Percentiles rank a stretch among this genome's conserved stretches.
phyloP scores from a whole-genome alignment of 1,140 invertebrate species.

The Cydia amplana region DNA sequence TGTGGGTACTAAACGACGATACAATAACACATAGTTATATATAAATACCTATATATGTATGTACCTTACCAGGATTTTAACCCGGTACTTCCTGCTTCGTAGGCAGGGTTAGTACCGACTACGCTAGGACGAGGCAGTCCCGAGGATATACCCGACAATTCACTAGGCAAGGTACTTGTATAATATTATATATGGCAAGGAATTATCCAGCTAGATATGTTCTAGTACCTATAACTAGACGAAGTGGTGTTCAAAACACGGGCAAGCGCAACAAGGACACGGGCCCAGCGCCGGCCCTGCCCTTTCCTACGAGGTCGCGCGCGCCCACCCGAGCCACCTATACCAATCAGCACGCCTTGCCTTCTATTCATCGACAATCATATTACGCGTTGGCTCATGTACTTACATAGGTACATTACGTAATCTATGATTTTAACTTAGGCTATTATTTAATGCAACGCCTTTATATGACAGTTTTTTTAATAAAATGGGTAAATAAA shows the following conservation, averaged over 20 bases:
- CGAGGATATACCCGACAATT: too few species aligned
- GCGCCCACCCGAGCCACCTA: constrained; percentile 27
- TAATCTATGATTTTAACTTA: neutral
- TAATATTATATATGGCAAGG: too few species aligned
- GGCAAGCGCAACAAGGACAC: constrained; percentile 13
- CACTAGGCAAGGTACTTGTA: too few species aligned
- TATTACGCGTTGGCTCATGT: neutral
- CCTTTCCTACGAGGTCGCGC: constrained; percentile 27
- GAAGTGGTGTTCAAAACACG: neutral
- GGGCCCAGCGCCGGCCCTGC: constrained; percentile 21
- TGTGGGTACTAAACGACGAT: too few species aligned
- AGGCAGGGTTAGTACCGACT: too few species aligned
- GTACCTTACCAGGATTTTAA: too few species aligned
- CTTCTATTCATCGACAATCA: neutral
- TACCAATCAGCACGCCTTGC: constrained; percentile 7
- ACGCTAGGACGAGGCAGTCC: too few species aligned
- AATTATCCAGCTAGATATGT: too few species aligned
- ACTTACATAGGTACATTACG: neutral
- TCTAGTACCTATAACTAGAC: too few species aligned
- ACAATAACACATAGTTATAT: too few species aligned
- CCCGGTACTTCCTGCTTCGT: too few species aligned
- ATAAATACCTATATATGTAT: too few species aligned
- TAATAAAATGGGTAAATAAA: neutral
- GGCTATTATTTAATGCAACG: neutral
- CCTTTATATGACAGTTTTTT: neutral